Evolutionary conservation across 2,888 invertebrate species (phyloP).

Genomic region (Monopis laevigella): DNA sequence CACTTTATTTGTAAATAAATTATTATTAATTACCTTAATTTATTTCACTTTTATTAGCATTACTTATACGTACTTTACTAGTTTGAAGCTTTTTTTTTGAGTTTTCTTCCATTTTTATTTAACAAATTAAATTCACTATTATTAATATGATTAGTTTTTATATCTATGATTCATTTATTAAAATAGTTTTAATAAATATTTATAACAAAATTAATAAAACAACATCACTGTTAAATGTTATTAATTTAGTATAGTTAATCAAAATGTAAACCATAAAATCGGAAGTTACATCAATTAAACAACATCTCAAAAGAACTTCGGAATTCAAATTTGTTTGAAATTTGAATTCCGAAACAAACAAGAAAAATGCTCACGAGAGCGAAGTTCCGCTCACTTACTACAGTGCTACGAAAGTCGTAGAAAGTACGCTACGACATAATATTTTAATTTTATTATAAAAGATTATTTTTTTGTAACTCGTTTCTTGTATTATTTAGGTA

Average conservation of each 20-base stretch:
- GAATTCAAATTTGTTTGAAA: conserved; percentile 5
- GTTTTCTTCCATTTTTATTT: too few relatives aligned
- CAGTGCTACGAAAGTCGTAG: conserved; percentile 54
- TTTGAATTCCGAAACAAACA: conserved; percentile 10
- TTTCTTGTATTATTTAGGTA: too few relatives aligned
- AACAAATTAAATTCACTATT: too few relatives aligned
- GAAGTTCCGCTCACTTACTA: conserved; percentile 26
- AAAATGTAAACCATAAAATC: not conserved
- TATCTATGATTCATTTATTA: too few relatives aligned
- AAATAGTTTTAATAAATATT: not conserved
- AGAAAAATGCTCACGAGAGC: conserved; percentile 18
- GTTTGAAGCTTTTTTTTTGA: too few relatives aligned
- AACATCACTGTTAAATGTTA: not conserved
- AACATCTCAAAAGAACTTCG: conserved; percentile 6
- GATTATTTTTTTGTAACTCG: too few relatives aligned
- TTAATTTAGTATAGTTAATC: not conserved
- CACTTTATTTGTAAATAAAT: too few relatives aligned
- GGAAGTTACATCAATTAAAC: not conserved
- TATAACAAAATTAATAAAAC: not conserved
- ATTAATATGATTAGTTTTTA: too few relatives aligned
- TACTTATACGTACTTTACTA: too few relatives aligned
- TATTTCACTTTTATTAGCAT: too few relatives aligned
- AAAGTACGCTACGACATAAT: conserved; percentile 17
- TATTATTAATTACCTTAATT: too few relatives aligned
- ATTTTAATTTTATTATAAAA: too few relatives aligned